Conservation (phyloP, 2,888 invertebrate species). For the Drepana falcataria region DNA sequence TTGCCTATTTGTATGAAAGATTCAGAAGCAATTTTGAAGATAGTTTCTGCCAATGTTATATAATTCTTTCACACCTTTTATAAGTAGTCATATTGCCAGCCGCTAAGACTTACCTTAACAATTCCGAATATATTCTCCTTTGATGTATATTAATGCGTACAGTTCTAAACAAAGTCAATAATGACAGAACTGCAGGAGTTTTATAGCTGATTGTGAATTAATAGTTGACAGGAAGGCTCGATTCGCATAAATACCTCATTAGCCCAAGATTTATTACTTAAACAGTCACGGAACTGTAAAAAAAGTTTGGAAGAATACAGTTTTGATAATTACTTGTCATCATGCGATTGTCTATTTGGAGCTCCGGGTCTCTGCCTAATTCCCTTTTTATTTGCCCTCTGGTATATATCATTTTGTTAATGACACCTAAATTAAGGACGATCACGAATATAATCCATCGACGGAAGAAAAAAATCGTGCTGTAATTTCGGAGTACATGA, state of each 20-base stretch:
- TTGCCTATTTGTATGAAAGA: too few species aligned
- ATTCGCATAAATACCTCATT: conserved; percentile 77
- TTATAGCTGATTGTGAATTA: conserved; percentile 61
- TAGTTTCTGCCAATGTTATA: too few species aligned
- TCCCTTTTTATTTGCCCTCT: conserved; percentile 57
- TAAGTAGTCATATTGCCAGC: neutral
- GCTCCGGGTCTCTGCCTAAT: conserved; percentile 49
- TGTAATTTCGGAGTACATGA: conserved; percentile 21
- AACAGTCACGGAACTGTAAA: conserved; percentile 70
- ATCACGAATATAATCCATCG: conserved; percentile 53
- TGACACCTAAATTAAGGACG: conserved; percentile 67
- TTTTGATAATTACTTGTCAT: conserved; percentile 75
- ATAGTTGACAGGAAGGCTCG: conserved; percentile 63
- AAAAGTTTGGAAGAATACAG: conserved; percentile 62
- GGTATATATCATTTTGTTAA: conserved; percentile 72
- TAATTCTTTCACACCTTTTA: too few species aligned
- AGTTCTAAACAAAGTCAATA: conserved; percentile 26
- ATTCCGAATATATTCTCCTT: neutral
- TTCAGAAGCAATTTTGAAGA: too few species aligned
- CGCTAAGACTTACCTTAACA: neutral
- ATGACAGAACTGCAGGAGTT: conserved; percentile 49
- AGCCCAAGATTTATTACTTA: conserved; percentile 69
- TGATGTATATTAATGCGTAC: conserved; percentile 8
- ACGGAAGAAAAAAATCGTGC: conserved; percentile 29
- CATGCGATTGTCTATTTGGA: conserved; percentile 76